A percentile compares a stretch with the other conserved stretches of the same genome.
phyloP scores from a whole-genome alignment of 1,140 invertebrate species.

The Drosophila pandora region DNA sequence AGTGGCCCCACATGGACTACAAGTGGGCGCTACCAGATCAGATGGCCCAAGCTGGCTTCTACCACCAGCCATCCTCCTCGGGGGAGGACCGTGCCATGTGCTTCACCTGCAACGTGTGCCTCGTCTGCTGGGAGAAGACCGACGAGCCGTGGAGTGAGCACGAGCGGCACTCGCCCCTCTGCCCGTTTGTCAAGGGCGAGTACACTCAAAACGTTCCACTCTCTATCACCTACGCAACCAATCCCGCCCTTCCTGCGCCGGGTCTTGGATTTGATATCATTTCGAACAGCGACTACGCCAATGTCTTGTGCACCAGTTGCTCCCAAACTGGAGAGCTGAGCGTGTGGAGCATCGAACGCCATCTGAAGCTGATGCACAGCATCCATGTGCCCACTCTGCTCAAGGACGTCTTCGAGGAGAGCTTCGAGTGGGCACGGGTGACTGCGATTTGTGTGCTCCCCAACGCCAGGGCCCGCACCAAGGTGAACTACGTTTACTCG shows the following conservation, averaged over 20 bases:
- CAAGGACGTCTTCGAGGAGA: slow-evolving; percentile 76
- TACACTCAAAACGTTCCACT: slow-evolving; percentile 98
- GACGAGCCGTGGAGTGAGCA: slow-evolving; percentile 98
- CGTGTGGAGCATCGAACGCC: slow-evolving; percentile 90
- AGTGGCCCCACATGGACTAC: slow-evolving; percentile 98
- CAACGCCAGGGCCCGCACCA: slow-evolving; percentile 70
- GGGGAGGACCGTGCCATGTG: slow-evolving; percentile 97
- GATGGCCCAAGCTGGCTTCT: slow-evolving; percentile 98
- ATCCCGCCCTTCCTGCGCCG: slow-evolving; percentile 88
- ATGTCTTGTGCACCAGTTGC: slow-evolving; percentile 88
- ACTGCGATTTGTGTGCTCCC: slow-evolving; percentile 80
- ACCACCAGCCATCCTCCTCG: slow-evolving; percentile 94
- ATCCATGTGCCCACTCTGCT: slow-evolving; percentile 71
- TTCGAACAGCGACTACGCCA: slow-evolving; percentile 86
- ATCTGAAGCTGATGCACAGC: slow-evolving; percentile 85
- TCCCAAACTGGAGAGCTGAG: slow-evolving; percentile 85
- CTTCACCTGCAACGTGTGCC: slow-evolving; percentile 96
- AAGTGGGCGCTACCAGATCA: slow-evolving; percentile 97
- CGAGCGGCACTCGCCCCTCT: slow-evolving; percentile 95
- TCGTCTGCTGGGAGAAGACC: slow-evolving; percentile 97
- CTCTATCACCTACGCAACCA: slow-evolving; percentile 93
- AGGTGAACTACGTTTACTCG: slow-evolving; percentile 72
- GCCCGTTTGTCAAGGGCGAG: slow-evolving; percentile 96
- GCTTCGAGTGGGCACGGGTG: slow-evolving; percentile 70
- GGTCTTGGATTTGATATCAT: slow-evolving; percentile 84